Conservation (phyloP, 1,140 invertebrate genomes). For the Cydia amplana region DNA sequence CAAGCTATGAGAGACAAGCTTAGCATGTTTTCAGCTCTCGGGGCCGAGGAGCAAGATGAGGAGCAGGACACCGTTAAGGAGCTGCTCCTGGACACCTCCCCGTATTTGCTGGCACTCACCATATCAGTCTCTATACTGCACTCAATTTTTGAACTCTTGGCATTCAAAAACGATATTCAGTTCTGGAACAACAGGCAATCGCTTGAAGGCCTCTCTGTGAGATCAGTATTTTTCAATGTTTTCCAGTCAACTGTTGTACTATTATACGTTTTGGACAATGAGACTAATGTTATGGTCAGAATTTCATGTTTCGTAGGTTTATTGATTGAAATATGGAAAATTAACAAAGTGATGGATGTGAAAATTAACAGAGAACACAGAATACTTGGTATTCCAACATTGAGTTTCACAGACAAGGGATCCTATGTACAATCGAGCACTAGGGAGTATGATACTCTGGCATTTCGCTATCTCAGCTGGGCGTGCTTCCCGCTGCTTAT, state of each 20-base stretch:
- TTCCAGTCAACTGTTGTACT: slow-evolving; percentile 97
- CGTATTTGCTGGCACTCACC: slow-evolving; percentile 95
- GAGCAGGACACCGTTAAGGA: slow-evolving; percentile 99
- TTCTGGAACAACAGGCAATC: slow-evolving; percentile 99
- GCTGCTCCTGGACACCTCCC: slow-evolving; percentile 97
- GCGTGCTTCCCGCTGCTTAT: slow-evolving; percentile 94
- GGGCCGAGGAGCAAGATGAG: slow-evolving; percentile 88
- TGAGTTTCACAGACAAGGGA: slow-evolving; percentile 95
- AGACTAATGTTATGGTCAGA: slow-evolving; percentile 97
- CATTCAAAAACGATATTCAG: slow-evolving; percentile 99
- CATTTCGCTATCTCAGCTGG: slow-evolving; percentile 98
- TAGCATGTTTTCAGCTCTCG: slow-evolving; percentile 83
- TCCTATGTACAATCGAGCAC: slow-evolving; percentile 98
- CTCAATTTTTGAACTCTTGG: slow-evolving; percentile 98
- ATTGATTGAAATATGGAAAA: slow-evolving; percentile 99
- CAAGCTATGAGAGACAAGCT: slow-evolving; percentile 93
- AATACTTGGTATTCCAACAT: slow-evolving; percentile 89
- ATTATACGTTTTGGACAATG: slow-evolving; percentile 98
- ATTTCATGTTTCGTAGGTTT: slow-evolving; percentile 96
- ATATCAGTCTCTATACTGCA: slow-evolving; percentile 96
- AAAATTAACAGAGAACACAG: slow-evolving; percentile 88
- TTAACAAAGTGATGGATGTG: slow-evolving; percentile 96
- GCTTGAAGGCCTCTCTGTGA: slow-evolving; percentile 97
- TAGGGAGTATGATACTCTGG: slow-evolving; percentile 95
- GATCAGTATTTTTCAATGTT: slow-evolving; percentile 99